A percentile compares a stretch with the other conserved stretches of the same genome.
phyloP scores from a whole-genome alignment of 2,888 invertebrate species.

The Scotopteryx bipunctaria region DNA sequence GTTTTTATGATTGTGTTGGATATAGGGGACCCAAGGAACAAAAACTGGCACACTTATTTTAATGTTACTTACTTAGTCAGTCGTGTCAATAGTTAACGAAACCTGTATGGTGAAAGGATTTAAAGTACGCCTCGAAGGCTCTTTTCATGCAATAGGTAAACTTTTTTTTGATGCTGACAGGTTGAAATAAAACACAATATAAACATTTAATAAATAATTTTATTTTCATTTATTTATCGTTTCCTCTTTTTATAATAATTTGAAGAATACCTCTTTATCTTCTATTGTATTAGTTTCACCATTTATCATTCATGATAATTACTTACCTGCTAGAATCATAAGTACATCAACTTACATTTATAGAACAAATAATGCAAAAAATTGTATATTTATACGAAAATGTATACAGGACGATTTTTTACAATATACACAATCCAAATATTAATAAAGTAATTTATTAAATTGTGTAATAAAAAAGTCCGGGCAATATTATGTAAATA shows the following conservation, averaged over 20 bases:
- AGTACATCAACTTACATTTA: slow-evolving; percentile 50
- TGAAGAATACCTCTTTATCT: slow-evolving; percentile 61
- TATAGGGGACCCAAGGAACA: too few species aligned
- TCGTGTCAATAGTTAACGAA: too few species aligned
- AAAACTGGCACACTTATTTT: too few species aligned
- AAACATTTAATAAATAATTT: slow-evolving; percentile 61
- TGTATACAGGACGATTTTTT: slow-evolving; percentile 63
- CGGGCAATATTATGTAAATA: slow-evolving; percentile 16
- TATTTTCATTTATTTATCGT: slow-evolving; percentile 53
- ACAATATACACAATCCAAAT: slow-evolving; percentile 34
- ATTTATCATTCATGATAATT: slow-evolving; percentile 40
- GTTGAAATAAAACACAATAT: slow-evolving; percentile 8
- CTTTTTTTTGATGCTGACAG: too few species aligned
- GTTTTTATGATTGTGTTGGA: too few species aligned
- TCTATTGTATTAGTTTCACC: slow-evolving; percentile 42
- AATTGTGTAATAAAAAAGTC: slow-evolving; percentile 19
- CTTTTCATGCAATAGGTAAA: too few species aligned
- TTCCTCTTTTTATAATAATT: slow-evolving; percentile 51
- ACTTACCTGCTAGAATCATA: slow-evolving; percentile 43
- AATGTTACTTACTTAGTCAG: too few species aligned
- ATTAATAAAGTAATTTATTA: slow-evolving; percentile 21
- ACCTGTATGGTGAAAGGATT: too few species aligned
- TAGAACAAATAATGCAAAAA: slow-evolving; percentile 49
- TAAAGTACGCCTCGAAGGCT: too few species aligned
- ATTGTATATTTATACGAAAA: slow-evolving; percentile 60